phyloP scores from a whole-genome alignment of 2,113 vertebrate genomes.

The Toxostoma redivivum region DNA sequence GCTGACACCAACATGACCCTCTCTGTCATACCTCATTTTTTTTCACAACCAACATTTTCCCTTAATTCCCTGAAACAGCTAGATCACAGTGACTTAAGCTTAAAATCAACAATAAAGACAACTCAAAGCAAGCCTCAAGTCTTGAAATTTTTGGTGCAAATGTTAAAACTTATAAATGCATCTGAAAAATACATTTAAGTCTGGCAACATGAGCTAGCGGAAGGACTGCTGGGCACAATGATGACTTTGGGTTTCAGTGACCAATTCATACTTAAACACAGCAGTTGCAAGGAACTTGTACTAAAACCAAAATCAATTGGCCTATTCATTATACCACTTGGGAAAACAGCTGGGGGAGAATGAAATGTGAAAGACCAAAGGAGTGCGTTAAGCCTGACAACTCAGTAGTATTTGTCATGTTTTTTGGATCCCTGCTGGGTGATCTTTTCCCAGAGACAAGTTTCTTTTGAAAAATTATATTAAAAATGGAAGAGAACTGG shows the following conservation, averaged over 20 bases:
- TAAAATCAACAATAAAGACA: background rate
- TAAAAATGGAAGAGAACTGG: background rate
- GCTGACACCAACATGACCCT: background rate
- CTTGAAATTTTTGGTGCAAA: background rate
- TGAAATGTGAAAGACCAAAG: background rate
- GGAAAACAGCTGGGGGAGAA: background rate
- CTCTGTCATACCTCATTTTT: background rate
- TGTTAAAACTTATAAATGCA: background rate
- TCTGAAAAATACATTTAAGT: background rate
- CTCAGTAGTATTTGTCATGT: background rate
- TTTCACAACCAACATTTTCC: background rate
- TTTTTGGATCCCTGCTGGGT: background rate
- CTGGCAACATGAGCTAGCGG: background rate
- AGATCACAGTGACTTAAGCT: background rate
- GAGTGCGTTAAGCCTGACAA: background rate
- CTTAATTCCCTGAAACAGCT: conserved; percentile 17
- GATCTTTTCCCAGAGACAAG: background rate
- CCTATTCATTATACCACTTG: background rate
- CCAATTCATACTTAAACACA: background rate
- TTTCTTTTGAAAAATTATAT: background rate
- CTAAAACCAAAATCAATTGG: background rate
- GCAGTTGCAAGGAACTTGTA: background rate
- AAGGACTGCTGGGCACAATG: background rate
- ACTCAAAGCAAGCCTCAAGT: background rate
- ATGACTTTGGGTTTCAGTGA: background rate